Percentiles rank a stretch among this genome's conserved stretches.
phyloP scores from a whole-genome alignment of 2,797 vertebrate genomes.

The Cheirogaleus major region DNA sequence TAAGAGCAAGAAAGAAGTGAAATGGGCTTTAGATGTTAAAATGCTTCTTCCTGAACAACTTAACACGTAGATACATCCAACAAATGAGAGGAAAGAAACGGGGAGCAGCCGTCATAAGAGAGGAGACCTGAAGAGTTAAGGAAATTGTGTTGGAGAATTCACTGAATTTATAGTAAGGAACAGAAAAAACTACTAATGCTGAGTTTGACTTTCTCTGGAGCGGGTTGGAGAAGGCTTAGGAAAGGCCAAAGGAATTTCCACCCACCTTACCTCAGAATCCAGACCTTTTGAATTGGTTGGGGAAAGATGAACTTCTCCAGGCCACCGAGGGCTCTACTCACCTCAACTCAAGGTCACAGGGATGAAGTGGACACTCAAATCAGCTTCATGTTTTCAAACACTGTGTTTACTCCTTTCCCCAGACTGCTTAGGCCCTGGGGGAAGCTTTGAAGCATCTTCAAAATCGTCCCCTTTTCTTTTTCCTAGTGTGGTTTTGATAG shows the following conservation, averaged over 20 bases:
- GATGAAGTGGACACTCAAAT: background rate
- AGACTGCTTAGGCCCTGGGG: background rate
- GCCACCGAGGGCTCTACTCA: fast-evolving
- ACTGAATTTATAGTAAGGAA: background rate
- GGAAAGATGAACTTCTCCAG: background rate
- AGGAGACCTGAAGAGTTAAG: background rate
- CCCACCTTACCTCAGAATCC: background rate
- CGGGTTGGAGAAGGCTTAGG: background rate
- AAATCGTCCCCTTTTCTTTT: fast-evolving
- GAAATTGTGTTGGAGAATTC: background rate
- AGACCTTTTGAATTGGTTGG: background rate
- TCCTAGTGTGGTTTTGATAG: background rate
- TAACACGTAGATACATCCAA: conserved; percentile 58
- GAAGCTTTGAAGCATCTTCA: background rate
- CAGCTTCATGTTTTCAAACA: background rate
- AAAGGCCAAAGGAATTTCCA: background rate
- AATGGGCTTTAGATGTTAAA: conserved; percentile 66
- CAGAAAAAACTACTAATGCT: background rate
- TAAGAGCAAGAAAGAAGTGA: conserved; percentile 43
- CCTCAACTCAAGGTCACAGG: background rate
- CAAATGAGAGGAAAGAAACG: background rate
- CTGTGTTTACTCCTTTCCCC: background rate
- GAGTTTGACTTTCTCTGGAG: background rate
- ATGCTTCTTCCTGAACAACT: conserved; percentile 66
- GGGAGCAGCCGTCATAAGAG: background rate